Percentiles rank a stretch among this genome's conserved stretches.
phyloP scores from a whole-genome alignment of 2,888 invertebrate genomes.

The Eilema sororculum region DNA sequence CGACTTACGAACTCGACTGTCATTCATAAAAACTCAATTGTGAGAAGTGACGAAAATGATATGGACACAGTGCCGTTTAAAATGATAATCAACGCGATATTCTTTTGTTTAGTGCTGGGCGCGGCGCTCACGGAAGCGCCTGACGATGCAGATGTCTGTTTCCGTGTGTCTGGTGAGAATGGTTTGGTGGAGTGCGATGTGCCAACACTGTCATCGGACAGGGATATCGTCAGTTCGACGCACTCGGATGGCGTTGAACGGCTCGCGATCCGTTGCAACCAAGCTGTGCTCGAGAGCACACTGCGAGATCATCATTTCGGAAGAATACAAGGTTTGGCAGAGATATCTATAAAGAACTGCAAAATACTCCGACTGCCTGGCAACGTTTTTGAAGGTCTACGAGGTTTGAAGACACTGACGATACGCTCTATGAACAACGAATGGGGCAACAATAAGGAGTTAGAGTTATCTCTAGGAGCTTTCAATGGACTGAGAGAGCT shows the following conservation, averaged over 20 bases:
- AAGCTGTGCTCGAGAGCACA: constrained; percentile 89
- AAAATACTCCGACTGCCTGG: constrained; percentile 92
- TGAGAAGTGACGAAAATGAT: constrained; percentile 82
- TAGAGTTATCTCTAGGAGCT: constrained; percentile 91
- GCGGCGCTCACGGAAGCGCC: constrained; percentile 85
- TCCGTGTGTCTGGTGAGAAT: constrained; percentile 77
- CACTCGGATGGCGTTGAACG: constrained; percentile 91
- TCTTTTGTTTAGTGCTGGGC: constrained; percentile 86
- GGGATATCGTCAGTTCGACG: constrained; percentile 88
- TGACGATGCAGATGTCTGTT: constrained; percentile 79
- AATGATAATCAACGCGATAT: constrained; percentile 85
- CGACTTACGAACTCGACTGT: constrained; percentile 66
- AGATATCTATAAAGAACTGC: constrained; percentile 92
- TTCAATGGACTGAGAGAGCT: constrained; percentile 93
- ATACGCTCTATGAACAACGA: constrained; percentile 93
- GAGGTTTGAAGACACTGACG: constrained; percentile 92
- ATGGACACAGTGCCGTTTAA: constrained; percentile 84
- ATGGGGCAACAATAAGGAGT: constrained; percentile 90
- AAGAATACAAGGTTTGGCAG: constrained; percentile 92
- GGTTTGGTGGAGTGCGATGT: constrained; percentile 88
- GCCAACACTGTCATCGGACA: constrained; percentile 90
- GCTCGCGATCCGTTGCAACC: constrained; percentile 91
- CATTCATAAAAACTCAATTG: constrained; percentile 70
- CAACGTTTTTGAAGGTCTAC: constrained; percentile 93
- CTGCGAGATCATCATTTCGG: constrained; percentile 91